A percentile compares a stretch with the other conserved stretches of the same genome.
Evolutionary conservation across 2,888 invertebrate genomes (phyloP).

Genomic region (Nomada fabriciana): DNA sequence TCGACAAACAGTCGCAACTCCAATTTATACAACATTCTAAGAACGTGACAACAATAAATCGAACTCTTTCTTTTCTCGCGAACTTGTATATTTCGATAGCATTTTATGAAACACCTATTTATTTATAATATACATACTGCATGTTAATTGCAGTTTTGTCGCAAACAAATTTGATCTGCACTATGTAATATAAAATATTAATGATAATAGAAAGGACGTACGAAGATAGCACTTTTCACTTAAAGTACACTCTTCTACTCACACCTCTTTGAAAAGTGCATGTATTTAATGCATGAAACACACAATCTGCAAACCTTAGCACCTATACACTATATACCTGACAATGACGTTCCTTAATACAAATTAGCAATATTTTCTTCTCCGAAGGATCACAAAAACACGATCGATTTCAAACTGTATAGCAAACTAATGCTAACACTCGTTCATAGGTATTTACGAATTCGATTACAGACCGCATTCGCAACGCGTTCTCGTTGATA

Average conservation of each 20-base stretch:
- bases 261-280: constrained; percentile 26
- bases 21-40: not conserved
- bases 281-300: constrained; percentile 33
- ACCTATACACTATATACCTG: constrained; percentile 3
- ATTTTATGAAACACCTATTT: constrained; percentile 18
- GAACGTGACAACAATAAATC: not conserved
- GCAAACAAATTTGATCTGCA: not conserved
- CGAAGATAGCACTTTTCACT: constrained; percentile 2
- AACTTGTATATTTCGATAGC: constrained; percentile 42
- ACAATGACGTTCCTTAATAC: not conserved
- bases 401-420: constrained; percentile 17
- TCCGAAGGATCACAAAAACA: constrained; percentile 2
- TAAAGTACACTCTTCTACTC: constrained; percentile 2
- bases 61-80: not conserved
- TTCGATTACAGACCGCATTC: constrained; percentile 8
- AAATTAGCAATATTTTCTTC: constrained; percentile 16
- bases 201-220: not conserved
- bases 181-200: not conserved
- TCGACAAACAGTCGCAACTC: not conserved
- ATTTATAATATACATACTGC: not conserved
- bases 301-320: constrained; percentile 1
- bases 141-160: constrained; percentile 7
- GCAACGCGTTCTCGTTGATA: not conserved
- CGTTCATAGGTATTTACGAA: constrained; percentile 12
- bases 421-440: constrained; percentile 6